Evolutionary conservation across 2,888 invertebrate species (phyloP).

Genomic region (Leptopilina syphax): DNA sequence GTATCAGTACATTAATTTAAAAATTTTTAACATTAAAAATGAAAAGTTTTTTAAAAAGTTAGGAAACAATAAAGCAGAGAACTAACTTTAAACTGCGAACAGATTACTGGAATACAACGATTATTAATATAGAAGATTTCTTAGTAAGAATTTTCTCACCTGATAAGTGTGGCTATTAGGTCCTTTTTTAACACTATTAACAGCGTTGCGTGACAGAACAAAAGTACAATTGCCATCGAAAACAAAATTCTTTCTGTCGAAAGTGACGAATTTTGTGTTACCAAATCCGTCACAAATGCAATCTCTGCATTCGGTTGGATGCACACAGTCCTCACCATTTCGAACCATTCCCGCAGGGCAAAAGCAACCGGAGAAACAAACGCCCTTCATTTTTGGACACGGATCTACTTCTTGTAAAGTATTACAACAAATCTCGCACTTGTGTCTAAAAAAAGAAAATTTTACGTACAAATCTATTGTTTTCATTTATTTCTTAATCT

Average conservation of each 20-base stretch:
- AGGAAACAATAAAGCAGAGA: too few relatives aligned
- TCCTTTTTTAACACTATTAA: conserved; percentile 70
- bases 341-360: conserved; percentile 87
- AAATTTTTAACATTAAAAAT: too few relatives aligned
- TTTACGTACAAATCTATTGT: not conserved
- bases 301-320: conserved; percentile 85
- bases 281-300: conserved; percentile 87
- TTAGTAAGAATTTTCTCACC: conserved; percentile 64
- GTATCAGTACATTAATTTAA: too few relatives aligned
- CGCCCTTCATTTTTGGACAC: conserved; percentile 82
- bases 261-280: conserved; percentile 88
- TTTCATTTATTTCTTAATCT: too few relatives aligned
- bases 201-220: conserved; percentile 84
- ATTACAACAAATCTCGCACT: conserved; percentile 88
- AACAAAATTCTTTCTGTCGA: conserved; percentile 88
- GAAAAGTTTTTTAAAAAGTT: too few relatives aligned
- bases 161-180: conserved; percentile 78
- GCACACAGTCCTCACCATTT: conserved; percentile 83
- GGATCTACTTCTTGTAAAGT: conserved; percentile 79
- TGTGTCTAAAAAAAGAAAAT: conserved; percentile 58
- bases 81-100: too few relatives aligned
- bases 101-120: too few relatives aligned
- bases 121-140: too few relatives aligned
- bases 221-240: conserved; percentile 92
- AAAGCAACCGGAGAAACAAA: conserved; percentile 90